Conservation (phyloP, 2,888 invertebrate genomes). For the Synergus laeviventris region DNA sequence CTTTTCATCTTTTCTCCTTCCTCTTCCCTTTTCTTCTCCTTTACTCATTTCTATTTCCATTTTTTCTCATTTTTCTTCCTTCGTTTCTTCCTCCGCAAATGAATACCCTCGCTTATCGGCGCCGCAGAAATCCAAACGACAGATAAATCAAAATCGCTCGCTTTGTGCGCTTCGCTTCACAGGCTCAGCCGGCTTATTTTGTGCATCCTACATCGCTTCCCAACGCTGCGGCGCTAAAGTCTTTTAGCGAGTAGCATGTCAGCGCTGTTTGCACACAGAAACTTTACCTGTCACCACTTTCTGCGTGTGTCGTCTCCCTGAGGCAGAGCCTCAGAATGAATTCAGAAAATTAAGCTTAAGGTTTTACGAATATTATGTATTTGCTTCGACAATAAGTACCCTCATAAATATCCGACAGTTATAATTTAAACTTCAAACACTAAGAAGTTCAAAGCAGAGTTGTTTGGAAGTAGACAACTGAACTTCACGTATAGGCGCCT, state of each 20-base stretch:
- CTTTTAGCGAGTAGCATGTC: conserved; percentile 41
- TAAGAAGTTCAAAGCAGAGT: no score
- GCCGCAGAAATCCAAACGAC: conserved; percentile 55
- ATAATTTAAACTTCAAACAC: not conserved
- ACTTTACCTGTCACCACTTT: conserved; percentile 2
- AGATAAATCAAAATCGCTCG: conserved; percentile 65
- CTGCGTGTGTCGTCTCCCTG: not conserved
- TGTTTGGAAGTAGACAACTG: no score
- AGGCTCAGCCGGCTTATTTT: conserved; percentile 48
- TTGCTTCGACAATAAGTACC: not conserved
- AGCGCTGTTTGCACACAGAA: conserved; percentile 15
- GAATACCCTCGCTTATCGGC: conserved; percentile 30
- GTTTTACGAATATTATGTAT: not conserved
- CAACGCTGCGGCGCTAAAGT: conserved; percentile 47
- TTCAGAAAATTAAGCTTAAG: not conserved
- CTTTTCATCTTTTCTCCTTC: conserved; percentile 48
- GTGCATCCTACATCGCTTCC: conserved; percentile 40
- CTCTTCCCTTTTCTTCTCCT: conserved; percentile 44
- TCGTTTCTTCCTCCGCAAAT: conserved; percentile 14
- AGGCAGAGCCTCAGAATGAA: not conserved
- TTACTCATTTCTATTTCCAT: conserved; percentile 32
- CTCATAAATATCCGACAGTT: not conserved
- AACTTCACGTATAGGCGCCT: no score
- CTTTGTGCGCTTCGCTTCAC: conserved; percentile 52
- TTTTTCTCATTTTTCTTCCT: conserved; percentile 39